These are phyloP conservation scores for Conus canariensis DNA, from an alignment of 2,888 invertebrate species.

Conservation along the genomic window DNA sequence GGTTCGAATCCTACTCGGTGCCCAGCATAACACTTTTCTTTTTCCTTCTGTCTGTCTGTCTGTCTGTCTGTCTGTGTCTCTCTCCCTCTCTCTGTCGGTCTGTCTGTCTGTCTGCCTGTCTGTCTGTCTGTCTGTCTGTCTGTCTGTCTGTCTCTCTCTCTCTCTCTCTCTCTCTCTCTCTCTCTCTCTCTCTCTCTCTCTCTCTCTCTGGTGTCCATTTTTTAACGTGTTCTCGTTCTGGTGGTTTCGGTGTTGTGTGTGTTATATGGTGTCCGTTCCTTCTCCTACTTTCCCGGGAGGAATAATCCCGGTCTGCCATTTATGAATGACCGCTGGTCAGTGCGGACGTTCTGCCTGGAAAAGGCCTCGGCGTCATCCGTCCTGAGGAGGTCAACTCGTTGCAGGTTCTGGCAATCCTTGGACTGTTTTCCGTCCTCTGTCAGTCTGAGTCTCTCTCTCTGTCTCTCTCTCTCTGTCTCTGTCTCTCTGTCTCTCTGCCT, in stretches of 20 bases:
- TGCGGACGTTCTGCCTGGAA: too few species aligned
- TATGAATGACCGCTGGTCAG: too few species aligned
- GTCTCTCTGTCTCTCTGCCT: constrained; percentile 9
- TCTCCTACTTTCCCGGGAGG: too few species aligned
- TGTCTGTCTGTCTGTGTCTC: not conserved
- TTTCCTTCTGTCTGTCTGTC: not conserved
- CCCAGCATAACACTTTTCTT: not conserved
- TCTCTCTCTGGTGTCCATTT: too few species aligned
- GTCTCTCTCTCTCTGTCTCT: constrained; percentile 25
- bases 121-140: constrained; percentile 13
- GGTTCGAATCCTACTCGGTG: too few species aligned
- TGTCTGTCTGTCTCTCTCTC: not conserved
- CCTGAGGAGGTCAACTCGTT: too few species aligned
- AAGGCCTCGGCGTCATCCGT: too few species aligned
- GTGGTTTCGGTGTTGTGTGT: too few species aligned
- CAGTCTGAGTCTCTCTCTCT: constrained; percentile 2
- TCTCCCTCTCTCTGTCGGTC: not conserved
- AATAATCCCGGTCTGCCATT: too few species aligned
- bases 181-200: not conserved
- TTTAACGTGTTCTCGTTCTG: too few species aligned
- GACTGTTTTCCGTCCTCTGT: not conserved
- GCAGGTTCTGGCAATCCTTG: too few species aligned
- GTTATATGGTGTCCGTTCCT: too few species aligned
- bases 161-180: not conserved
- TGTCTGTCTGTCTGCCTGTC: not conserved